A percentile compares a stretch with the other conserved stretches of the same genome.
Conservation (phyloP, 2,888 invertebrate genomes). For the Epirrhoe tristata region DNA sequence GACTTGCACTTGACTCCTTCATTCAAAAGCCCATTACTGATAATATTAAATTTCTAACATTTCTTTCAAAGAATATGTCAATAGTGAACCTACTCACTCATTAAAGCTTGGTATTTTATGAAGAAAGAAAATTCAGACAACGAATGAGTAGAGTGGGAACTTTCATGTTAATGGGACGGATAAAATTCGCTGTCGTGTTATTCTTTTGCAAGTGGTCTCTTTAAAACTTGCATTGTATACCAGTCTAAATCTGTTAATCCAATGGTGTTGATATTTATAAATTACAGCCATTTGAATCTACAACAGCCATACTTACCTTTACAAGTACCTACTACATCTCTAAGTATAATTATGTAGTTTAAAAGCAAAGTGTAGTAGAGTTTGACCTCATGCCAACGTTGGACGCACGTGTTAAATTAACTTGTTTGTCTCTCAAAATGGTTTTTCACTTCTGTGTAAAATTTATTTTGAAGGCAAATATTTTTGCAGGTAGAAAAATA, state of each 20-base stretch:
- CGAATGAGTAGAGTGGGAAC: neutral
- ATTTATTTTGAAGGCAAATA: neutral
- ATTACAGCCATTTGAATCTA: neutral
- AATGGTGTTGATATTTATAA: neutral
- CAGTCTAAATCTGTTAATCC: too few species aligned
- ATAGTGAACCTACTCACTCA: neutral
- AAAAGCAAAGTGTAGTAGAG: constrained; percentile 13
- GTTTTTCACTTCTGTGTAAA: neutral
- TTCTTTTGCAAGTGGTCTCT: too few species aligned
- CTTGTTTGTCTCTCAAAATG: constrained; percentile 1
- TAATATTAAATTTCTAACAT: constrained; percentile 22
- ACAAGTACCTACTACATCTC: neutral
- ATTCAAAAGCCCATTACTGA: constrained; percentile 16
- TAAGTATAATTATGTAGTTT: neutral
- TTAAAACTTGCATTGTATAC: too few species aligned
- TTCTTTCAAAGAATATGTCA: neutral
- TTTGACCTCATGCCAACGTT: constrained; percentile 4
- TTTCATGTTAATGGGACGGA: too few species aligned
- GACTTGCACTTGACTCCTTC: constrained; percentile 7
- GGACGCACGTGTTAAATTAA: constrained; percentile 7
- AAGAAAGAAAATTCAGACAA: neutral
- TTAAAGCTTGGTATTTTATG: neutral
- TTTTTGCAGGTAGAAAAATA: neutral
- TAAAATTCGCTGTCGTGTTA: too few species aligned
- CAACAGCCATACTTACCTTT: too few species aligned